Conservation (phyloP, 1,140 invertebrate species). For the Ceratina calcarata region DNA sequence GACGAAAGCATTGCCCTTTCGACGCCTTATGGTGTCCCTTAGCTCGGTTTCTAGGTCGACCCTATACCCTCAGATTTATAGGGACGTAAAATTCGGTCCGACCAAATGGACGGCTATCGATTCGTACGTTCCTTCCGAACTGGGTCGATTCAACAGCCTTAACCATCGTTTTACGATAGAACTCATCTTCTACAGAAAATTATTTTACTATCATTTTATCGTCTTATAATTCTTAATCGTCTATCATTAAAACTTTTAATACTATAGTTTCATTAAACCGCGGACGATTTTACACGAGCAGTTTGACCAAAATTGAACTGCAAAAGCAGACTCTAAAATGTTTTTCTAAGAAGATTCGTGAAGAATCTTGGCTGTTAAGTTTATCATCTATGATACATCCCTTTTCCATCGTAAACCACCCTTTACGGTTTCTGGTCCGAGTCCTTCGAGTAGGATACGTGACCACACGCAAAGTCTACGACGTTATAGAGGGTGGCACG, state of each 20-base stretch:
- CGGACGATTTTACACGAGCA: neutral
- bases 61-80: constrained; percentile 9
- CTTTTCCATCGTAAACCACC: constrained; percentile 1
- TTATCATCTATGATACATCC: neutral
- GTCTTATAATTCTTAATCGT: neutral
- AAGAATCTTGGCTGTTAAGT: neutral
- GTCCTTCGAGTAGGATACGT: constrained; percentile 49
- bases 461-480: constrained; percentile 56
- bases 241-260: no score
- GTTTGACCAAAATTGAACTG: neutral
- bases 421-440: constrained; percentile 34
- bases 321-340: neutral
- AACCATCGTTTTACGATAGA: neutral
- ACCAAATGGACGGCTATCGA: constrained; percentile 15
- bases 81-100: constrained; percentile 34
- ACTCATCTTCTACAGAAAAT: neutral
- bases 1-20: constrained; percentile 47
- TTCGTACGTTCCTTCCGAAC: neutral
- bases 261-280: neutral
- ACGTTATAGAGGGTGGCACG: constrained; percentile 40
- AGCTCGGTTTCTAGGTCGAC: constrained; percentile 13
- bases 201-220: neutral
- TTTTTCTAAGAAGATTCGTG: neutral
- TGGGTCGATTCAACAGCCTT: constrained; percentile 13
- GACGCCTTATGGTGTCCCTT: constrained; percentile 42